These are phyloP conservation scores for Myotis brandtii DNA, from an alignment of 2,113 vertebrate genomes.

Conservation along the genomic window DNA sequence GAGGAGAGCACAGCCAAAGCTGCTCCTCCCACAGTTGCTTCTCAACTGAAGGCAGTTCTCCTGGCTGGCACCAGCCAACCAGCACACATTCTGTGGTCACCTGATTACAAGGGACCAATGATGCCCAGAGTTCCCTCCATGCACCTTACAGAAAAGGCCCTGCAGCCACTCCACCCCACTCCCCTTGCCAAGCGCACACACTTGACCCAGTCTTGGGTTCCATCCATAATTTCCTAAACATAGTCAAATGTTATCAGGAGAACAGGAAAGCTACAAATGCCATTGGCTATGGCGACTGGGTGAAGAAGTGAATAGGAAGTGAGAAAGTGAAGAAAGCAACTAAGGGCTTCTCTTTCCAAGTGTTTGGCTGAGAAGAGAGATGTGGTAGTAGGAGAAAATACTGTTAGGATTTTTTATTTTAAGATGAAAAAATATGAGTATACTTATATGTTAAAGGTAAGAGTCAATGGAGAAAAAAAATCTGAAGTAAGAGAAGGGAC, in stretches of 20 bases:
- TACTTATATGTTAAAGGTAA: background rate
- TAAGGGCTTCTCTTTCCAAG: background rate
- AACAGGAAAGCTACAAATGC: background rate
- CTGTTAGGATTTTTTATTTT: background rate
- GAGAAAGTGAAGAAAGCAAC: background rate
- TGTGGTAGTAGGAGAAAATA: background rate
- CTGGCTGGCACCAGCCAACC: conserved; percentile 47
- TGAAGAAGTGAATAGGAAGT: background rate
- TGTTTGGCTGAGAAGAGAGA: background rate
- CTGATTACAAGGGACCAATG: conserved; percentile 62
- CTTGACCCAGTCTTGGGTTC: background rate
- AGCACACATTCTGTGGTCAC: conserved; percentile 50
- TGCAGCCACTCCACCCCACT: background rate
- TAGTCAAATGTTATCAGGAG: background rate
- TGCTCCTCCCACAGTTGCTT: conserved; percentile 67
- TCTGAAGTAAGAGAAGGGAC: background rate
- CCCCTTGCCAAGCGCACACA: background rate
- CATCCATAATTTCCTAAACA: background rate
- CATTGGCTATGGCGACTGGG: background rate
- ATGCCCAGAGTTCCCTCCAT: background rate
- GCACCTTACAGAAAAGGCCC: background rate
- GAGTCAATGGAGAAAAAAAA: background rate
- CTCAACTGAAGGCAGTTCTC: conserved; percentile 22
- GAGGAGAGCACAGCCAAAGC: conserved; percentile 26
- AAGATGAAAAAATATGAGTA: background rate